These are phyloP conservation scores for Coremacera marginata DNA, from an alignment of 2,888 invertebrate species.

Conservation along the genomic window DNA sequence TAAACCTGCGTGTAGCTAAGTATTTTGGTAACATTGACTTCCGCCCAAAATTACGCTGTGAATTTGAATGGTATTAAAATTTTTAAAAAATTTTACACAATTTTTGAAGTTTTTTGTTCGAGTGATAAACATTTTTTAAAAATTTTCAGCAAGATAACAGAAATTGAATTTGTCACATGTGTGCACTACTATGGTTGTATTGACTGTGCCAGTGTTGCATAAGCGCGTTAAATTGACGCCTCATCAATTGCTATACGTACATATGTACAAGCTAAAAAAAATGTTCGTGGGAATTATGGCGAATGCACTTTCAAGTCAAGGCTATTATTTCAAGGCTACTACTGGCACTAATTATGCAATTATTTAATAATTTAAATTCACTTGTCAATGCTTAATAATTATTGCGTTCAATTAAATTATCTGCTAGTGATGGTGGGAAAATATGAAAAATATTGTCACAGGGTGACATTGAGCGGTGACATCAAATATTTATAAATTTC, in stretches of 20 bases:
- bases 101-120: too few relatives aligned
- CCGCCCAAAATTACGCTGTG: neutral
- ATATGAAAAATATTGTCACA: neutral
- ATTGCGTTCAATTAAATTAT: conserved; percentile 1
- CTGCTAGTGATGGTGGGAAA: neutral
- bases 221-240: conserved; percentile 6
- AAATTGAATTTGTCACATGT: too few relatives aligned
- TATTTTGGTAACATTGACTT: neutral
- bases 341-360: conserved; percentile 19
- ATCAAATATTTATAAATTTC: conserved; percentile 1
- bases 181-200: neutral
- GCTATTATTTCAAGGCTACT: neutral
- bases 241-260: neutral
- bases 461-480: conserved; percentile 1
- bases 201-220: neutral
- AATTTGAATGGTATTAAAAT: neutral
- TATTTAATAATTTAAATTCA: conserved; percentile 32
- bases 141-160: too few relatives aligned
- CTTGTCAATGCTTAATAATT: conserved; percentile 22
- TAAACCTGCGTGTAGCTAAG: neutral
- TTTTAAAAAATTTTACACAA: too few relatives aligned
- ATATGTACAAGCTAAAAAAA: neutral
- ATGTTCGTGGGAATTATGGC: conserved; percentile 9
- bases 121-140: too few relatives aligned
- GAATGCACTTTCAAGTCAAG: neutral